phyloP scores from a whole-genome alignment of 2,888 invertebrate genomes.

The Nephrotoma guestfalica region DNA sequence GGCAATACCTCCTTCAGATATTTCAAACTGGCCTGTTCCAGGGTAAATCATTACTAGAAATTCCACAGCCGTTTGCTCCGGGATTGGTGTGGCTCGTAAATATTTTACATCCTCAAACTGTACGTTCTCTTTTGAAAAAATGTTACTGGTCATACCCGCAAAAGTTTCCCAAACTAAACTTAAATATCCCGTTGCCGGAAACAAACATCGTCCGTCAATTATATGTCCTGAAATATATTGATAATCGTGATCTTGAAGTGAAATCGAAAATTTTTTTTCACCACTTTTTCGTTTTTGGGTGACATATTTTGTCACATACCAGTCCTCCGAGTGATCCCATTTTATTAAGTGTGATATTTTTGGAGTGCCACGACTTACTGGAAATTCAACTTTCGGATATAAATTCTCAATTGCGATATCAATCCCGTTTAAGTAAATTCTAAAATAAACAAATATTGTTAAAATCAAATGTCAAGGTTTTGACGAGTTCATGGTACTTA shows the following conservation, averaged over 20 bases:
- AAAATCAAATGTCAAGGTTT: conserved; percentile 19
- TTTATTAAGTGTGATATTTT: conserved; percentile 54
- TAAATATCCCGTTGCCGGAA: conserved; percentile 77
- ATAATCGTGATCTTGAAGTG: conserved; percentile 47
- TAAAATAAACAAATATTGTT: conserved; percentile 25
- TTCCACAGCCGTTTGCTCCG: conserved; percentile 39
- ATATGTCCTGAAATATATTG: conserved; percentile 65
- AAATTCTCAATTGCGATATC: conserved; percentile 59
- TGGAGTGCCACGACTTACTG: conserved; percentile 75
- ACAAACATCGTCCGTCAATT: conserved; percentile 41
- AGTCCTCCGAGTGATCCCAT: conserved; percentile 75
- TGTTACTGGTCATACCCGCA: conserved; percentile 31
- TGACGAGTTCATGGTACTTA: conserved; percentile 19
- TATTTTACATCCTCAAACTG: conserved; percentile 73
- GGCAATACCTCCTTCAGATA: conserved; percentile 51
- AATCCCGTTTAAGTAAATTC: conserved; percentile 62
- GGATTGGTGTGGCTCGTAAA: conserved; percentile 66
- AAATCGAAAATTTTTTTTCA: conserved; percentile 45
- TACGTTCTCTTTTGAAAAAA: neutral
- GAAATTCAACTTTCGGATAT: conserved; percentile 61
- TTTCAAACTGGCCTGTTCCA: conserved; percentile 44
- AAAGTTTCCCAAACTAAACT: conserved; percentile 49
- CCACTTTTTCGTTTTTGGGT: conserved; percentile 52
- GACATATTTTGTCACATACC: conserved; percentile 56
- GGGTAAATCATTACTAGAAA: conserved; percentile 42